These are phyloP conservation scores for Protophormia terraenovae DNA, from an alignment of 2,888 invertebrate genomes.

Conservation along the genomic window DNA sequence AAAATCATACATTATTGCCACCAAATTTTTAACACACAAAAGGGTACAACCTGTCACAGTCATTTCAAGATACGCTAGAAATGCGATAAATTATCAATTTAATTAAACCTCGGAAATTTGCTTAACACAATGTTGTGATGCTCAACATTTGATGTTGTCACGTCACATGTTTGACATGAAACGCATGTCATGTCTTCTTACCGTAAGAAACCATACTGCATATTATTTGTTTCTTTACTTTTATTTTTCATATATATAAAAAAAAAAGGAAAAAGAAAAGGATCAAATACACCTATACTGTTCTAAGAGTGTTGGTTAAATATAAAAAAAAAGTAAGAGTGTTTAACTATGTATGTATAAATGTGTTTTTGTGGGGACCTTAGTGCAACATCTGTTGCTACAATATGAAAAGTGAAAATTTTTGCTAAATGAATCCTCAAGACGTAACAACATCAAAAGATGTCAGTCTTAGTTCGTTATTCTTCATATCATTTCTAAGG, in stretches of 20 bases:
- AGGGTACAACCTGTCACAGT: slow-evolving; percentile 26
- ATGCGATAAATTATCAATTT: slow-evolving; percentile 62
- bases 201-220: slow-evolving; percentile 24
- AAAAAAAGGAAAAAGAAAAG: slow-evolving; percentile 16
- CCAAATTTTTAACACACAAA: neutral
- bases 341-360: too few relatives aligned
- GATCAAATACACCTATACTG: neutral
- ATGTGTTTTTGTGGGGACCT: slow-evolving; percentile 3
- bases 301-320: neutral
- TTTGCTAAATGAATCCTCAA: slow-evolving; percentile 46
- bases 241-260: neutral
- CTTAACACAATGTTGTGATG: slow-evolving; percentile 6
- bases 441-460: slow-evolving; percentile 11
- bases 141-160: slow-evolving; percentile 43
- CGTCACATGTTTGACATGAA: slow-evolving; percentile 59
- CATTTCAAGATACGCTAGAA: slow-evolving; percentile 13
- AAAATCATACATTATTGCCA: slow-evolving; percentile 29
- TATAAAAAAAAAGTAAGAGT: slow-evolving; percentile 17
- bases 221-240: neutral
- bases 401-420: slow-evolving; percentile 48
- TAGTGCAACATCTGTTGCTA: slow-evolving; percentile 45
- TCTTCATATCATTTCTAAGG: slow-evolving; percentile 41
- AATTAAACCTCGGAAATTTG: slow-evolving; percentile 66
- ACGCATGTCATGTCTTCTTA: slow-evolving; percentile 43
- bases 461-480: neutral